Percentiles rank a stretch among this genome's conserved stretches.
phyloP scores from a whole-genome alignment of 2,797 vertebrate genomes.

The Salarias fasciatus region DNA sequence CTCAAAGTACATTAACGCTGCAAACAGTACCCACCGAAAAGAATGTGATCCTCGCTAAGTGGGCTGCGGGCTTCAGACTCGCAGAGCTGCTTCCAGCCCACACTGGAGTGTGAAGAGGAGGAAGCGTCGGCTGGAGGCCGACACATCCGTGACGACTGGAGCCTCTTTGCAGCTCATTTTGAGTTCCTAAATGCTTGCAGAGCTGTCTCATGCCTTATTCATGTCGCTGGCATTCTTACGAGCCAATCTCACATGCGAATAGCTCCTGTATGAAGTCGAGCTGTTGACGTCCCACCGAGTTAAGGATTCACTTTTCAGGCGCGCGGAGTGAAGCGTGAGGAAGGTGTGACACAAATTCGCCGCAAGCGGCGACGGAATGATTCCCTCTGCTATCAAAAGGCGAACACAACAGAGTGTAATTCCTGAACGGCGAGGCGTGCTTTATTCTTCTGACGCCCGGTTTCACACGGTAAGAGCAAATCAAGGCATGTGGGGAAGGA shows the following conservation, averaged over 20 bases:
- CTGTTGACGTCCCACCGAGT: conserved; percentile 44
- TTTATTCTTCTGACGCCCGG: conserved; percentile 4
- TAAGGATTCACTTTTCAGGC: conserved; percentile 32
- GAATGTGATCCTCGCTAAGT: conserved; percentile 38
- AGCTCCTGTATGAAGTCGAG: conserved; percentile 40
- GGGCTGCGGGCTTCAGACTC: not conserved
- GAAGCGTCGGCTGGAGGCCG: conserved; percentile 20
- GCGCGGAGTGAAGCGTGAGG: conserved; percentile 1
- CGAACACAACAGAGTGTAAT: conserved; percentile 23
- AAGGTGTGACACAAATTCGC: conserved; percentile 14
- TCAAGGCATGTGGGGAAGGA: not conserved
- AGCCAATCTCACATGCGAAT: conserved; percentile 48
- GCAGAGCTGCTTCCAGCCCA: no score
- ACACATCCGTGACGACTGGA: conserved; percentile 32
- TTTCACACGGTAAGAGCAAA: conserved; percentile 14
- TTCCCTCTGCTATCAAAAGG: conserved; percentile 24
- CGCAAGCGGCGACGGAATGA: not conserved
- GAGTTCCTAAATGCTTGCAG: conserved; percentile 46
- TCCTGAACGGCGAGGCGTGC: not conserved
- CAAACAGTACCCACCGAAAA: conserved; percentile 53
- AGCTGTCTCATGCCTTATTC: conserved; percentile 40
- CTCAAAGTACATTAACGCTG: conserved; percentile 63
- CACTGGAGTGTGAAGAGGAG: conserved; percentile 1
- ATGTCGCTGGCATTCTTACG: conserved; percentile 43
- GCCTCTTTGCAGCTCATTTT: conserved; percentile 38